Evolutionary conservation across 2,797 vertebrate genomes (phyloP).

Genomic region (Siniperca scherzeri): DNA sequence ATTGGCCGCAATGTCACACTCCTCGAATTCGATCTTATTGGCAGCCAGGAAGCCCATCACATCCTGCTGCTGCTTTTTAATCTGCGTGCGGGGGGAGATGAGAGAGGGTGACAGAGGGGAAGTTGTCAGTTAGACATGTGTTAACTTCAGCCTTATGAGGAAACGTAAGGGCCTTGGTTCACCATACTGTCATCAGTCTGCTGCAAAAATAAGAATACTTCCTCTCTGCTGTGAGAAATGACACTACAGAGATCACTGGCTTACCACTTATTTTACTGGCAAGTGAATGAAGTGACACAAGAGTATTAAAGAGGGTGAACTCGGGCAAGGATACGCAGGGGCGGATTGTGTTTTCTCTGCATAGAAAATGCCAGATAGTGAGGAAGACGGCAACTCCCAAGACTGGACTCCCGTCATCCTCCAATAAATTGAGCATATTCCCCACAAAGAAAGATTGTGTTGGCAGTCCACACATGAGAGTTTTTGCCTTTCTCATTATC

Average conservation of each 20-base stretch:
- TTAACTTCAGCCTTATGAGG: slow-evolving; percentile 39
- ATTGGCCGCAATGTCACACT: slow-evolving; percentile 95
- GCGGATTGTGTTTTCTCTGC: slow-evolving; percentile 22
- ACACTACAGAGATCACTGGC: not conserved
- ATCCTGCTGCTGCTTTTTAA: slow-evolving; percentile 99
- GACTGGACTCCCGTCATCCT: not conserved
- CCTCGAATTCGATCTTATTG: slow-evolving; percentile 96
- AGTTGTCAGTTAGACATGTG: slow-evolving; percentile 58
- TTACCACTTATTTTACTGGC: slow-evolving; percentile 35
- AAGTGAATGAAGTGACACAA: slow-evolving; percentile 27
- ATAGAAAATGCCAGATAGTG: slow-evolving; percentile 6
- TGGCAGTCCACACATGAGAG: not conserved
- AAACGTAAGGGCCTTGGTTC: slow-evolving; percentile 38
- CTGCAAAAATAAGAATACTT: slow-evolving; percentile 34
- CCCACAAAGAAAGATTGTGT: not conserved
- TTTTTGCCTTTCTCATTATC: not conserved
- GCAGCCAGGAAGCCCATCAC: slow-evolving; percentile 93
- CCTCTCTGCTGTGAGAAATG: slow-evolving; percentile 31
- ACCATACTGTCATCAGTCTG: slow-evolving; percentile 30
- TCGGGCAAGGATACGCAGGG: slow-evolving; percentile 7
- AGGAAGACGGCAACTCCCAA: not conserved
- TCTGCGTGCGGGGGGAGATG: slow-evolving; percentile 79
- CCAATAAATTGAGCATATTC: not conserved
- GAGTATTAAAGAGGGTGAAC: slow-evolving; percentile 12
- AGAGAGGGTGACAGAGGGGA: slow-evolving; percentile 41